Evolutionary conservation across 1,140 invertebrate species (phyloP).

Genomic region (Drosophila pseudoananassae): DNA sequence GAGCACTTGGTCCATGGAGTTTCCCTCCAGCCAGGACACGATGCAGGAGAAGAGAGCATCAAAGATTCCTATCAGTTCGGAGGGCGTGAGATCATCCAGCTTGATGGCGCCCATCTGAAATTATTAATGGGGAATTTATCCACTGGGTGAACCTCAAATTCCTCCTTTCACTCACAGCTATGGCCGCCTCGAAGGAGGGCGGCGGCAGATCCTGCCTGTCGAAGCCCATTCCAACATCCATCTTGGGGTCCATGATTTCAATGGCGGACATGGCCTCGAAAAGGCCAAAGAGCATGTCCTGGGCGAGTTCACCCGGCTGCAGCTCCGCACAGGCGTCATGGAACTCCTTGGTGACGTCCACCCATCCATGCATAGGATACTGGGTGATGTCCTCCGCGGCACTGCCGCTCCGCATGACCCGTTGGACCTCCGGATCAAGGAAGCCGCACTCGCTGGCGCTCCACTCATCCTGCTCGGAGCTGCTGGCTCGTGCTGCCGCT

Average conservation of each 20-base stretch:
- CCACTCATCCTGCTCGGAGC: slow-evolving; percentile 60
- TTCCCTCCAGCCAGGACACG: slow-evolving; percentile 97
- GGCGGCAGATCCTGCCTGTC: slow-evolving; percentile 93
- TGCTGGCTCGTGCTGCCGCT: slow-evolving; percentile 53
- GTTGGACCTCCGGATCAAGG: slow-evolving; percentile 67
- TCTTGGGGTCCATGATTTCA: slow-evolving; percentile 99
- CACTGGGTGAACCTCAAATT: neutral
- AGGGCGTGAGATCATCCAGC: slow-evolving; percentile 89
- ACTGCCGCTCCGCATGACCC: slow-evolving; percentile 57
- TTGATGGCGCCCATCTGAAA: slow-evolving; percentile 90
- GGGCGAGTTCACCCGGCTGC: slow-evolving; percentile 93
- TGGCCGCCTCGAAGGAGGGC: slow-evolving; percentile 94
- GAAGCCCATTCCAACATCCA: slow-evolving; percentile 99
- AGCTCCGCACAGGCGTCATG: slow-evolving; percentile 90
- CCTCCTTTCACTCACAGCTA: slow-evolving; percentile 86
- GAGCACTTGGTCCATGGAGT: slow-evolving; percentile 98
- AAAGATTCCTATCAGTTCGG: slow-evolving; percentile 94
- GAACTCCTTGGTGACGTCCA: slow-evolving; percentile 90
- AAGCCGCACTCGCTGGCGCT: slow-evolving; percentile 66
- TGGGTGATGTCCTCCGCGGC: slow-evolving; percentile 71
- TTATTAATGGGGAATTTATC: neutral
- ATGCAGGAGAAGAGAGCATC: slow-evolving; percentile 96
- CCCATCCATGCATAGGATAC: slow-evolving; percentile 85
- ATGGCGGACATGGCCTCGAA: slow-evolving; percentile 99
- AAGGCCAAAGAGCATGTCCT: slow-evolving; percentile 96